Evolutionary conservation across 2,888 invertebrate genomes (phyloP).

Genomic region (Cheilosia vernalis): DNA sequence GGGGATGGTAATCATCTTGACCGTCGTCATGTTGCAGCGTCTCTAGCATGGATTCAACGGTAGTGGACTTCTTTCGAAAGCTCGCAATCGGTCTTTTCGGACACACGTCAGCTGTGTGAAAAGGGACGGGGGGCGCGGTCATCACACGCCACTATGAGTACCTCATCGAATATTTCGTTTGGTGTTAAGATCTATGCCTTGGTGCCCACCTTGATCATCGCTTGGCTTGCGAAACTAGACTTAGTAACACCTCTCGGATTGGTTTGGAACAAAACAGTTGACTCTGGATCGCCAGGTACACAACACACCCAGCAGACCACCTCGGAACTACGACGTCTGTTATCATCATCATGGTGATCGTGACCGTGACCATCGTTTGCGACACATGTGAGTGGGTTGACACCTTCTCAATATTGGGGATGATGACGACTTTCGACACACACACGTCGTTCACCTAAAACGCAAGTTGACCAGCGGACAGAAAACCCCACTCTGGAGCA

Average conservation of each 20-base stretch:
- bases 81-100: conserved; percentile 41
- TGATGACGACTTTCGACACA: conserved; percentile 9
- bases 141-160: conserved; percentile 26
- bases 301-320: conserved; percentile 1
- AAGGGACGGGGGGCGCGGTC: conserved; percentile 21
- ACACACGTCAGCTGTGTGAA: conserved; percentile 48
- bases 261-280: conserved; percentile 15
- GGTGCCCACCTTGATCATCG: conserved; percentile 21
- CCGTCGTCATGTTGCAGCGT: conserved; percentile 31
- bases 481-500: conserved; percentile 22
- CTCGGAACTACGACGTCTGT: conserved; percentile 36
- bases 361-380: not conserved
- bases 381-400: conserved; percentile 10
- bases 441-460: conserved; percentile 57
- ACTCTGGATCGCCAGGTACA: conserved; percentile 17
- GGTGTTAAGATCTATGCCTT: conserved; percentile 25
- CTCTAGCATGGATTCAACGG: conserved; percentile 44
- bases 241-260: conserved; percentile 21
- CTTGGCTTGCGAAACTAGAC: conserved; percentile 12
- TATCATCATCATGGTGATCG: conserved; percentile 26
- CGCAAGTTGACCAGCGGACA: conserved; percentile 46
- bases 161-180: conserved; percentile 38
- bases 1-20: conserved; percentile 57
- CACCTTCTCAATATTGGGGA: conserved; percentile 31
- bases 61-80: conserved; percentile 49